Base-by-base conservation (phyloP, 2,113 vertebrate genomes). In the Cyprinus carpio region DNA sequence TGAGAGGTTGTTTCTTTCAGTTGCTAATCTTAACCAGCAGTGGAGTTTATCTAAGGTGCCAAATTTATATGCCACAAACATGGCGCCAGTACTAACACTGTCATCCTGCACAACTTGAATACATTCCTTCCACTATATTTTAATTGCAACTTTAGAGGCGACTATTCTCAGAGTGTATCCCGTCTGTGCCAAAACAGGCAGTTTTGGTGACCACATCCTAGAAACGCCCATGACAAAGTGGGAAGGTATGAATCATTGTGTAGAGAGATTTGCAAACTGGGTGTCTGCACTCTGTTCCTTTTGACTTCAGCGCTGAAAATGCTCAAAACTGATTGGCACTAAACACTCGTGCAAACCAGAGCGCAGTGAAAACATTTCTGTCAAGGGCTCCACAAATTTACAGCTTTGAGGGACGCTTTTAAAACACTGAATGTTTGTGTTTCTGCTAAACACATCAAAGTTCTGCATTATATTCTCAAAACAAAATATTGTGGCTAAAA, bases 221-320 rank as follows among this genome's bases (percentile, higher is more conserved):
- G 90, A 91, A 90, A 92, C 90, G 88, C 90, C 91, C 90, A 85
- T 64, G 74, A 84, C 85, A 83, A 88, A 82, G 60, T 25, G 88
- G 92, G 92, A 93, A 91, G 85, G 64, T 88, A 91, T 95, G 93
- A 94, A 92, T 95, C 94, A 94, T 89, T 75, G 72, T 5, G 75
- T 69, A 81, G 76, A 88, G 54, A 86, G 82, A 85, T 77, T 87
- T 90, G 90, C 88, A 91, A 89, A 87, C 80, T 88, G 91, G 89
- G 87, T 34, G 54, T 29, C 76, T 62, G 87, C 76, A 85, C 71
- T 29, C 16, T 5, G 81, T 75, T 40, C 62, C 37, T 51, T 72
- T 79, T 88, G 85, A 87, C 76, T 72, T 83, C 51, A 54, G 49
- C 65, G 69, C 69, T 49, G 27, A 51, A 51, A 23, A 10, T 34